Conservation (phyloP, 2,113 vertebrate genomes). For the Syngnathus floridae region DNA sequence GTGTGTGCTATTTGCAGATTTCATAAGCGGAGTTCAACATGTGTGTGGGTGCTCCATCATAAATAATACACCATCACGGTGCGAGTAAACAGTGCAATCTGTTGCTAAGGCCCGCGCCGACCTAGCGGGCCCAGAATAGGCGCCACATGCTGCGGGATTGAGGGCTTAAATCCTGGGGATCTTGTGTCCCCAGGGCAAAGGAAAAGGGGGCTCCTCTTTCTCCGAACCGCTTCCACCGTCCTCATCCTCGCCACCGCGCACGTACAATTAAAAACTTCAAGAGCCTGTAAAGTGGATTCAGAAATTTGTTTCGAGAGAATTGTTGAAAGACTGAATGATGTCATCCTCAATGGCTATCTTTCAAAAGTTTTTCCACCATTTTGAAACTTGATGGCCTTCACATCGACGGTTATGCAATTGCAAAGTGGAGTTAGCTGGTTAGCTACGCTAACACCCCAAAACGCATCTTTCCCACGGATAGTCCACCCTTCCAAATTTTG, state of each 20-base stretch:
- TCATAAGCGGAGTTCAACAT: neutral
- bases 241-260: neutral
- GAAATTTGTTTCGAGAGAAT: neutral
- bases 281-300: neutral
- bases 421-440: no score
- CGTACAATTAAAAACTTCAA: neutral
- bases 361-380: neutral
- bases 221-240: neutral
- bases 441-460: no score
- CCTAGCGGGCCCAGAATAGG: constrained; percentile 67
- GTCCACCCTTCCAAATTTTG: neutral
- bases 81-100: constrained; percentile 66
- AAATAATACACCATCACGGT: constrained; percentile 50
- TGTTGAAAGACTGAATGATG: neutral
- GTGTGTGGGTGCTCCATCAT: constrained; percentile 31
- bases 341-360: neutral
- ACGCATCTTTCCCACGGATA: no score
- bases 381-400: no score
- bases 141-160: constrained; percentile 54
- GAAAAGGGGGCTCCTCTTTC: constrained; percentile 3
- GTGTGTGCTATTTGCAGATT: constrained; percentile 3
- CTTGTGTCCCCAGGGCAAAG: constrained; percentile 55
- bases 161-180: constrained; percentile 68
- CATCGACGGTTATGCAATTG: no score
- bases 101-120: constrained; percentile 66